Evolutionary conservation across 2,888 invertebrate genomes (phyloP), one percentile per base, ranked within the genome.

Genomic region (Dynastes hyllus): DNA sequence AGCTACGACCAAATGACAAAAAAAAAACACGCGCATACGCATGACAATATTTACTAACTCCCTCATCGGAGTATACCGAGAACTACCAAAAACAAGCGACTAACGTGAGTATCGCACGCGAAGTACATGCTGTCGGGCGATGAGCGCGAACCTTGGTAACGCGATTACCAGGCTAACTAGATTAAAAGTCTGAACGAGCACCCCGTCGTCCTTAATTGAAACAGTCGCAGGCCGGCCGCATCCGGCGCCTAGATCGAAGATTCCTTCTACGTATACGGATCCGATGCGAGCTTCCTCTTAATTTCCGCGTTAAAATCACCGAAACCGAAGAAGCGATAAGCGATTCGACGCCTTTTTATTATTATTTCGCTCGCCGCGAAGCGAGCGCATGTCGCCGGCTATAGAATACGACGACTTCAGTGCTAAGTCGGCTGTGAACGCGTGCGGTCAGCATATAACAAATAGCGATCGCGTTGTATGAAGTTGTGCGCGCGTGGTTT

Each of bases 381-480:
- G 37, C 58, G 37, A 37, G 71, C 55, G 55, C 71, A 37, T 45
- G 58, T 58, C 37, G 55, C 73, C 8, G 11, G 16, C n/a, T 22
- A 29, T 22, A 11, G 50, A 5, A 55, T 16, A 55, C 27, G 6
- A 55, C 16, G 11, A 73, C 58, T 73, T 58, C 73, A 73, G 73
- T 73, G 73, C 73, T 58, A 73, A 73, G 73, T 73, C 58, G 73
- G 58, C 73, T 58, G 73, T 58, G 73, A 73, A 58, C 37, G 73
- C 11, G 73, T 58, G 58, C 73, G 73, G 73, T 51, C 58, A 58
- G 58, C 50, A 32, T 32, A 32, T 32, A 69, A 73, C 55, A 73
- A 55, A 58, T 50, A 22, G 58, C 73, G 58, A 11, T 40, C 73
- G 55, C 40, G 22, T 32, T 8, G n/a, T 45, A 37, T 37, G 37